These are phyloP conservation scores for Marisa cornuarietis DNA, from an alignment of 1,140 invertebrate genomes.

Conservation along the genomic window DNA sequence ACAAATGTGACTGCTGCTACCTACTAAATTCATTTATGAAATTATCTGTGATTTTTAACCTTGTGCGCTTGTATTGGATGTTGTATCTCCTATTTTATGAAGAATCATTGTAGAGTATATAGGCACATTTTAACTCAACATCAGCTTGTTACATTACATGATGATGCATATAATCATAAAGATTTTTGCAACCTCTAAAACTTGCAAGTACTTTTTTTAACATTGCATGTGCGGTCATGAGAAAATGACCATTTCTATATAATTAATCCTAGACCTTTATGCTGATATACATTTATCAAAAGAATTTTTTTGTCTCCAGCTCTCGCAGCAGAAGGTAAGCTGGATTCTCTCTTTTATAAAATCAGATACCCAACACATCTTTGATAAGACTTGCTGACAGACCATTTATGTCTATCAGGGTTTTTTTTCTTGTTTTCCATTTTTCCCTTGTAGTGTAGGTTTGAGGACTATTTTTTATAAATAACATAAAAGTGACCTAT, in stretches of 20 bases:
- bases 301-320: conserved; percentile 26
- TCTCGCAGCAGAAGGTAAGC: conserved; percentile 43
- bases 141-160: background rate
- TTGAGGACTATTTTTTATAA: too few species aligned
- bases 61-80: background rate
- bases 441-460: background rate
- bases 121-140: background rate
- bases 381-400: too few species aligned
- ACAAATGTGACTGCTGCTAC: too few species aligned
- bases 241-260: too few species aligned
- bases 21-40: too few species aligned
- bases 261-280: background rate
- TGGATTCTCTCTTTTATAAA: background rate
- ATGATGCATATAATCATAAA: too few species aligned
- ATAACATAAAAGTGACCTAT: background rate
- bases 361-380: too few species aligned
- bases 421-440: background rate
- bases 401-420: too few species aligned
- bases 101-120: background rate
- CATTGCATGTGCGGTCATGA: too few species aligned
- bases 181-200: too few species aligned
- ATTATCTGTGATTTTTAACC: background rate
- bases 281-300: background rate
- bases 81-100: background rate
- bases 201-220: too few species aligned